These are phyloP conservation scores for Microcebus jonahi DNA, from an alignment of 2,113 vertebrate genomes.

Conservation along the genomic window DNA sequence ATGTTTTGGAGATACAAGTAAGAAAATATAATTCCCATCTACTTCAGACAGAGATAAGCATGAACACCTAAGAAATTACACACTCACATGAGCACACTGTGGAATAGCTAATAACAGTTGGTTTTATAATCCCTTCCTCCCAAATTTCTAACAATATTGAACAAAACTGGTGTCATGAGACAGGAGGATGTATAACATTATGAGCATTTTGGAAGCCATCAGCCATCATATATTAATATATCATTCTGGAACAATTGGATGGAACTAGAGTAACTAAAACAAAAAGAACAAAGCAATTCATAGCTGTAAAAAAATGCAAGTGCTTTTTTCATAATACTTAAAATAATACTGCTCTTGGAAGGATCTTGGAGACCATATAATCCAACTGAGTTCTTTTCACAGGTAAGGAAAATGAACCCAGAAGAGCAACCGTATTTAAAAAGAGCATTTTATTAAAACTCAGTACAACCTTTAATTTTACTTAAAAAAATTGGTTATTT, in stretches of 20 bases:
- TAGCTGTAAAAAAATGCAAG: neutral
- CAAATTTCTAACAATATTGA: neutral
- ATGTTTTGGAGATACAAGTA: conserved; percentile 62
- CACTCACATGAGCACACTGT: neutral
- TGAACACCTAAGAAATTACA: conserved; percentile 37
- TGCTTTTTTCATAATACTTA: neutral
- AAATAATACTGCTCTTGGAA: neutral
- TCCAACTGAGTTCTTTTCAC: neutral
- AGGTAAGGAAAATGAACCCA: neutral
- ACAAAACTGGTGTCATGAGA: neutral
- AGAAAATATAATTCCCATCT: conserved; percentile 73
- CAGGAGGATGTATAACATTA: neutral
- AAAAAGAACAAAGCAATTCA: neutral
- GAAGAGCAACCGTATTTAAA: neutral
- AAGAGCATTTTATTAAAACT: neutral
- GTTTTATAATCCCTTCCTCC: neutral
- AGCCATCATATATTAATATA: neutral
- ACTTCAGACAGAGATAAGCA: conserved; percentile 71
- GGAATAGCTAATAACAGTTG: neutral
- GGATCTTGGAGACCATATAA: neutral
- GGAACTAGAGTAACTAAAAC: neutral
- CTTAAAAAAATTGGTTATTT: neutral
- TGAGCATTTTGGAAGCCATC: neutral
- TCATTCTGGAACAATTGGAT: neutral
- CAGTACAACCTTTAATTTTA: neutral